A percentile compares a stretch with the other conserved stretches of the same genome.
Evolutionary conservation across 2,888 invertebrate species (phyloP).

Genomic region (Adelphocoris suturalis): DNA sequence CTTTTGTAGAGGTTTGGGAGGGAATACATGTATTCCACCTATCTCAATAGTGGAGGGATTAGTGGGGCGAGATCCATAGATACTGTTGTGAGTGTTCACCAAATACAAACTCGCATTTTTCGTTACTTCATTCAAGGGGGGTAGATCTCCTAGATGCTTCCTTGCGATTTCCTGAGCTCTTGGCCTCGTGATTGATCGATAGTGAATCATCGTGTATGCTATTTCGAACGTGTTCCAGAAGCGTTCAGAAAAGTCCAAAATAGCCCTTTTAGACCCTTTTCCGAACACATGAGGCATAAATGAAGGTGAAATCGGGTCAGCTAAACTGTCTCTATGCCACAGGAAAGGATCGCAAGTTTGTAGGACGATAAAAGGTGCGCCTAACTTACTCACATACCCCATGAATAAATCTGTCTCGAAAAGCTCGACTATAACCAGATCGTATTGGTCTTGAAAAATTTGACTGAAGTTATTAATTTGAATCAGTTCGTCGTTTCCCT

Average conservation of each 20-base stretch:
- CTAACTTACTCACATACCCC: slow-evolving; percentile 83
- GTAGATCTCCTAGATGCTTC: slow-evolving; percentile 76
- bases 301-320: slow-evolving; percentile 81
- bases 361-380: slow-evolving; percentile 82
- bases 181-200: slow-evolving; percentile 76
- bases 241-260: slow-evolving; percentile 76
- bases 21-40: slow-evolving; percentile 82
- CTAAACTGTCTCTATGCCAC: slow-evolving; percentile 82
- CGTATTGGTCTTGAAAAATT: slow-evolving; percentile 79
- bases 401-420: slow-evolving; percentile 87
- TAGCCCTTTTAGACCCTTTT: not conserved
- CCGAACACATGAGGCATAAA: slow-evolving; percentile 49
- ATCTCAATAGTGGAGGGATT: slow-evolving; percentile 83
- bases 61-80: slow-evolving; percentile 79
- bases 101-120: slow-evolving; percentile 80
- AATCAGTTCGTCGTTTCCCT: slow-evolving; percentile 53
- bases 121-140: slow-evolving; percentile 79
- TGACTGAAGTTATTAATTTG: not conserved
- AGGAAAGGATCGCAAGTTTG: slow-evolving; percentile 83
- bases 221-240: slow-evolving; percentile 79
- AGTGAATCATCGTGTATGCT: slow-evolving; percentile 77
- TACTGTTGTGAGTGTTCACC: slow-evolving; percentile 79
- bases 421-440: slow-evolving; percentile 85
- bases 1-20: slow-evolving; percentile 72
- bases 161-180: slow-evolving; percentile 70